Conservation (phyloP, 2,888 invertebrate species). For the Mythimna impura region DNA sequence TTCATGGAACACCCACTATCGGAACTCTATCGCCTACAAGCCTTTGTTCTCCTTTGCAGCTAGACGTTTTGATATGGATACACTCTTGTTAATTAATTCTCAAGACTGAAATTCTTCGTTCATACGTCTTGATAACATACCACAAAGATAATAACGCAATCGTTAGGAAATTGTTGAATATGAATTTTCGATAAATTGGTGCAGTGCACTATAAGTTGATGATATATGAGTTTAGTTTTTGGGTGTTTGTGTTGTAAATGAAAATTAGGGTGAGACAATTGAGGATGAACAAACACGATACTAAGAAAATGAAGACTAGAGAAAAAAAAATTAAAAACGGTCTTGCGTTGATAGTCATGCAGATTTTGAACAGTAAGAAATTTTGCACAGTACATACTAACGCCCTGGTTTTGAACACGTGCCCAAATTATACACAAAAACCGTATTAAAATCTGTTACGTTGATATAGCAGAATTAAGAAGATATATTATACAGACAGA, state of each 20-base stretch:
- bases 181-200: not conserved
- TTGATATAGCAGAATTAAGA: too few species aligned
- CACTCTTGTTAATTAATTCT: slow-evolving; percentile 7
- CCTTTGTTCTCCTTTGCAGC: not conserved
- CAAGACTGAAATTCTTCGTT: not conserved
- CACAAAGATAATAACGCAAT: not conserved
- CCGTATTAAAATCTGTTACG: too few species aligned
- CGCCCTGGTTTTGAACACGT: too few species aligned
- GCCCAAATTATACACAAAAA: too few species aligned
- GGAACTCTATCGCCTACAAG: too few species aligned
- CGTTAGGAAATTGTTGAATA: not conserved
- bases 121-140: not conserved
- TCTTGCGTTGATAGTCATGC: not conserved
- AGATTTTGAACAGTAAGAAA: not conserved
- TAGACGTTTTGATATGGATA: not conserved
- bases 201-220: not conserved
- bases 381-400: too few species aligned
- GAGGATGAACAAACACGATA: not conserved
- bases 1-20: not conserved
- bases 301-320: not conserved
- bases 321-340: not conserved
- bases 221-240: not conserved
- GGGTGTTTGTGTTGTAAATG: not conserved
- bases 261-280: not conserved
- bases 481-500: too few species aligned